Evolutionary conservation across 2,888 invertebrate genomes (phyloP), one percentile per base, ranked within the genome.

Genomic region (Agrenia bidenticulata): DNA sequence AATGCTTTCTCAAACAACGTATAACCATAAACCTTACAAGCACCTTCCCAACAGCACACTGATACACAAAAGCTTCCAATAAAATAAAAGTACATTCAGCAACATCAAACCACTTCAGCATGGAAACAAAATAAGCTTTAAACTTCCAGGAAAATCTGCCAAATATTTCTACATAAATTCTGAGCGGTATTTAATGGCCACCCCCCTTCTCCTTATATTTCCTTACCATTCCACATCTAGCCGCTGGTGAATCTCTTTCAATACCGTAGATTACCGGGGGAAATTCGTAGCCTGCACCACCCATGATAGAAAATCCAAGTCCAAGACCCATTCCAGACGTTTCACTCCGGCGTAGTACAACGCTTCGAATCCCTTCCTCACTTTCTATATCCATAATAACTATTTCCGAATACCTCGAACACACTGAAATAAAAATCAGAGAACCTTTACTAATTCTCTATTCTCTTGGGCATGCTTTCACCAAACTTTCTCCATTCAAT

Each of bases 191-290:
- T 32, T 32, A 32, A 32, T 32, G 32, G 32, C 32, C 4, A 32
- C 32, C 32, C 32, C 32, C 4, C 32, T 7, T 11, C 4, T 7
- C 32, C 11, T 11, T 11, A 4, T 32, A 32, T 11, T 32, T 32
- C 5, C 32, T 32, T 85, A 91, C 91, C 88, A 90, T 88, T 81
- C 89, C 92, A 82, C 91, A 89, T 81, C 89, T 89, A 78, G 92
- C 92, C 76, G 93, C 93, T 81, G 94, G 93, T 78, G 93, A 94
- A 83, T 93, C 91, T 82, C 92, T 92, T 80, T 92, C 87, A 80
- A 94, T 92, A 84, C 92, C 89, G 84, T 92, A 93, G 82, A 94
- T 92, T 81, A 94, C 90, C 81, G 92, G 93, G 80, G 93, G 93
- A 82, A 92, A 87, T 61, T 78, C 78, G 26, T 78, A 79, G 81